These are phyloP conservation scores for Gyrodactylus salaris DNA, from an alignment of 1,140 invertebrate genomes.

Conservation along the genomic window DNA sequence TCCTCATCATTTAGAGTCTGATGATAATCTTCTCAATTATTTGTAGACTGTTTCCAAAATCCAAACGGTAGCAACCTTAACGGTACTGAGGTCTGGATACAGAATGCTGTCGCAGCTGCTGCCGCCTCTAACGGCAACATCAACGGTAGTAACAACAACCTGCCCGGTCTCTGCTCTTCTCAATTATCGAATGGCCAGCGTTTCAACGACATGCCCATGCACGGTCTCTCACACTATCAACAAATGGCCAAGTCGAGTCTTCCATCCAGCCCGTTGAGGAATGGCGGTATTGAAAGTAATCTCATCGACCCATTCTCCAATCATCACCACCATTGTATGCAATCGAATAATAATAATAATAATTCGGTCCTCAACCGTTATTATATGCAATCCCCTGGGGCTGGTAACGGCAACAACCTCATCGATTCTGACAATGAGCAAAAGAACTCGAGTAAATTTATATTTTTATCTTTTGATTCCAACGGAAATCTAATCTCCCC, in stretches of 20 bases:
- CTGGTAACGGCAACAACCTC: neutral
- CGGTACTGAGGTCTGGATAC: neutral
- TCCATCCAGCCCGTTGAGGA: neutral
- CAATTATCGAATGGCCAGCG: neutral
- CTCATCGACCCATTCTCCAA: neutral
- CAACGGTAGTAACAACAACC: neutral
- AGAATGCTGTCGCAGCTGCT: neutral
- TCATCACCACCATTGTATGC: too few species aligned
- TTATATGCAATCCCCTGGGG: neutral
- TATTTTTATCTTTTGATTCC: too few species aligned
- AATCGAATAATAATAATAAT: neutral
- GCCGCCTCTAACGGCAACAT: neutral
- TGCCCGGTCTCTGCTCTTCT: neutral
- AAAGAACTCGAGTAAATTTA: too few species aligned
- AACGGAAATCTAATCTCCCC: too few species aligned
- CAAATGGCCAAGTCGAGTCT: too few species aligned
- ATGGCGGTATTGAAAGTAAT: too few species aligned
- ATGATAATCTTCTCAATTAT: neutral
- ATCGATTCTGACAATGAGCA: neutral
- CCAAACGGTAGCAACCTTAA: neutral
- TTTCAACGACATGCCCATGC: neutral
- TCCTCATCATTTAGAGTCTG: neutral
- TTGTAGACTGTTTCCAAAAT: neutral
- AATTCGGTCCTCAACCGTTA: neutral
- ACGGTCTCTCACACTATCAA: neutral